phyloP scores from a whole-genome alignment of 2,888 invertebrate genomes.

The Gonocerus acuteangulatus region DNA sequence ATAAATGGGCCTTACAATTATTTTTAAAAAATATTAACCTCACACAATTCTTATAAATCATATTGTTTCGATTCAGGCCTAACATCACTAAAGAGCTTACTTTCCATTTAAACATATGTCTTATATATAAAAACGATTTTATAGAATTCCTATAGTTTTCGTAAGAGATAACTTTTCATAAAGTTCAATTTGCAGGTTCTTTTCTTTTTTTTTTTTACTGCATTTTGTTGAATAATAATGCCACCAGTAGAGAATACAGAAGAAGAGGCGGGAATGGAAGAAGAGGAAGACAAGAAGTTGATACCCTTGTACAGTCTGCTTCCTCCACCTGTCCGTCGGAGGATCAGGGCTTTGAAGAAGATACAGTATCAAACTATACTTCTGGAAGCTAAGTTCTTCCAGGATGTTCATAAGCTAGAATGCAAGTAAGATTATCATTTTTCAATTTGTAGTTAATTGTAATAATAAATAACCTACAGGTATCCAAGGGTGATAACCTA shows the following conservation, averaged over 20 bases:
- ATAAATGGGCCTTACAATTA: too few species aligned
- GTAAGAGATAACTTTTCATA: too few species aligned
- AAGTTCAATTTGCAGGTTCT: too few species aligned
- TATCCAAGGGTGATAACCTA: too few species aligned
- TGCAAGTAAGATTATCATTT: constrained; percentile 76
- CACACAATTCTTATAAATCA: too few species aligned
- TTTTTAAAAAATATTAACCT: too few species aligned
- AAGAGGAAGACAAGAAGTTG: constrained; percentile 10
- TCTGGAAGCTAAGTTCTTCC: constrained; percentile 68
- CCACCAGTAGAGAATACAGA: constrained; percentile 2
- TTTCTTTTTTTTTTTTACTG: too few species aligned
- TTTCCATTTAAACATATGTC: too few species aligned
- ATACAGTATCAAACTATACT: constrained; percentile 76
- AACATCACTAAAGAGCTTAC: too few species aligned
- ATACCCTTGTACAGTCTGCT: constrained; percentile 44
- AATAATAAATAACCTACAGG: constrained; percentile 72
- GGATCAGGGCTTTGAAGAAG: constrained; percentile 77
- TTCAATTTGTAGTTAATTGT: constrained; percentile 58
- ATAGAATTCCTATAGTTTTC: too few species aligned
- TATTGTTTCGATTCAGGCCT: too few species aligned
- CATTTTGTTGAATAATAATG: neutral
- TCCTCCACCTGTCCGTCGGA: constrained; percentile 67
- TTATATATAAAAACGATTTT: too few species aligned
- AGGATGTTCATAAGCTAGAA: constrained; percentile 72
- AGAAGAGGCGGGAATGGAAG: neutral